phyloP scores from a whole-genome alignment of 2,888 invertebrate species.

The Sacculina carcini region DNA sequence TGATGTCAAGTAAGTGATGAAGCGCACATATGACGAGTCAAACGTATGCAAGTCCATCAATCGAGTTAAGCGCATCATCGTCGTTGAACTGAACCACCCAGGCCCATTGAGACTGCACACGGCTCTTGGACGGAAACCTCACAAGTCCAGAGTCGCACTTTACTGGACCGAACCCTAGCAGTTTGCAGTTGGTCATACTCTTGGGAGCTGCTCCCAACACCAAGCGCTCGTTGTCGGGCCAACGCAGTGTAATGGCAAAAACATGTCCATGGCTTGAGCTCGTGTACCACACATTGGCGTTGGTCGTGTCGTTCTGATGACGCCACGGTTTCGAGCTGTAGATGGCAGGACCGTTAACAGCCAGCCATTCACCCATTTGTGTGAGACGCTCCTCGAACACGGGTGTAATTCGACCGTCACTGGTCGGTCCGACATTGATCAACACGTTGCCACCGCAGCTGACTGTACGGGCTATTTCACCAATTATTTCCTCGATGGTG shows the following conservation, averaged over 20 bases:
- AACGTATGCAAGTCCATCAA: too few relatives aligned
- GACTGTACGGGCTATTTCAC: constrained; percentile 41
- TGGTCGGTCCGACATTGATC: constrained; percentile 66
- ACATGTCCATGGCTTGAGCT: constrained; percentile 6
- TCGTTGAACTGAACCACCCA: neutral
- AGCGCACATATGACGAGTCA: too few relatives aligned
- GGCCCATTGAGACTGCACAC: constrained; percentile 8
- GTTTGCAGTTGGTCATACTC: constrained; percentile 1
- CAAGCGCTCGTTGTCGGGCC: constrained; percentile 9
- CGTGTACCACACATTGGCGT: constrained; percentile 20
- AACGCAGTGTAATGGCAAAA: constrained; percentile 11
- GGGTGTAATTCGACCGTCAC: constrained; percentile 54
- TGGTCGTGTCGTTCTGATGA: constrained; percentile 51
- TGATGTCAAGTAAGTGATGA: too few relatives aligned
- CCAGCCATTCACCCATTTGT: constrained; percentile 49
- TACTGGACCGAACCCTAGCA: constrained; percentile 7
- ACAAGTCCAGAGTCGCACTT: neutral
- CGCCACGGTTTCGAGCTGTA: constrained; percentile 12
- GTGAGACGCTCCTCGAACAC: constrained; percentile 60
- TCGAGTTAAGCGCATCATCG: too few relatives aligned
- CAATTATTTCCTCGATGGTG: constrained; percentile 33
- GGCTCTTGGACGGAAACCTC: constrained; percentile 6
- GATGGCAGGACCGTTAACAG: constrained; percentile 50
- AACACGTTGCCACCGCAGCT: constrained; percentile 64
- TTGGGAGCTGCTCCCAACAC: constrained; percentile 8